A percentile compares a stretch with the other conserved stretches of the same genome.
phyloP scores from a whole-genome alignment of 2,797 vertebrate species.

The Malacoctenus gilli region DNA sequence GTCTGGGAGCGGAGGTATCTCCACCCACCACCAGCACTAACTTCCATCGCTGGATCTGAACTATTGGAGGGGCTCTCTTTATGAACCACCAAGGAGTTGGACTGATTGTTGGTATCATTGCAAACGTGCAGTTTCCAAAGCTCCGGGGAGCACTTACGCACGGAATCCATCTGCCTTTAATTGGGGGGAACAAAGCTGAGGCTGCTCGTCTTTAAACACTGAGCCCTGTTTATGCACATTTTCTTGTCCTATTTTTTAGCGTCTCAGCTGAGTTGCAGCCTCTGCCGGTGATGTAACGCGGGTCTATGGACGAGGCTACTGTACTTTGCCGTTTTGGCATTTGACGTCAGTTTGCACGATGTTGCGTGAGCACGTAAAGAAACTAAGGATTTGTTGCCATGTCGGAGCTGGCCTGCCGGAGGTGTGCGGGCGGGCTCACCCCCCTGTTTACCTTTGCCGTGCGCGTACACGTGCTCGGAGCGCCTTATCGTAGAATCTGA shows the following conservation, averaged over 20 bases:
- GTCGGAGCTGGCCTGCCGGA: conserved; percentile 1
- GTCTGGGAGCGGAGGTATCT: conserved; percentile 50
- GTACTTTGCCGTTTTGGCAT: conserved; percentile 10
- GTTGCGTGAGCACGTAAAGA: conserved; percentile 33
- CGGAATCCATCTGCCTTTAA: too few relatives aligned
- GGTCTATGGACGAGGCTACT: neutral
- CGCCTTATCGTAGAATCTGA: too few relatives aligned
- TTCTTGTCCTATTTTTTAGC: neutral
- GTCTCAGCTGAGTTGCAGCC: conserved; percentile 1
- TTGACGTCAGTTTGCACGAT: conserved; percentile 46
- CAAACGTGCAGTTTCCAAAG: conserved; percentile 5
- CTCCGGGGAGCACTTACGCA: neutral
- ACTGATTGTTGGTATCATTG: neutral
- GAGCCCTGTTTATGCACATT: neutral
- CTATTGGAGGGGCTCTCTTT: neutral
- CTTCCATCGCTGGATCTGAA: conserved; percentile 25
- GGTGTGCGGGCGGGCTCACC: neutral
- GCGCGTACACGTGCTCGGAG: conserved; percentile 35
- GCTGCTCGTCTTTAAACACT: neutral
- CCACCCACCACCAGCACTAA: conserved; percentile 40
- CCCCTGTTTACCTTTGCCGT: conserved; percentile 38
- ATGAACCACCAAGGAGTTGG: conserved; percentile 9
- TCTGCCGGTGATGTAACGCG: conserved; percentile 7
- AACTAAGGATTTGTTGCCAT: conserved; percentile 13
- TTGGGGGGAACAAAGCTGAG: conserved; percentile 1